Evolutionary conservation across 2,888 invertebrate genomes (phyloP).

Genomic region (Deilephila elpenor): DNA sequence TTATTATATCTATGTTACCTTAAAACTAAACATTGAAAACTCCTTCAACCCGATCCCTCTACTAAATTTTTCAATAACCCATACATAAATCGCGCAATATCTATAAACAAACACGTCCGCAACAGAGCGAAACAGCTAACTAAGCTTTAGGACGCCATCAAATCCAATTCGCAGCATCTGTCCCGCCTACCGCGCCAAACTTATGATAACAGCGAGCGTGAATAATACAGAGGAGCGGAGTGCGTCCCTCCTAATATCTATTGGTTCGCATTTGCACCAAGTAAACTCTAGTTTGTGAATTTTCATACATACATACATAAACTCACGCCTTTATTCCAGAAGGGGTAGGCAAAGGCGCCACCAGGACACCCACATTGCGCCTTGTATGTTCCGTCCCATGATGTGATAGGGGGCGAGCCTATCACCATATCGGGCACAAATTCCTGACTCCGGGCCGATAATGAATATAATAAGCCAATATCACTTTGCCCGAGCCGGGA

Average conservation of each 20-base stretch:
- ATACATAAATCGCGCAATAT: neutral
- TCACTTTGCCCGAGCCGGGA: no score
- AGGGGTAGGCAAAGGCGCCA: no score
- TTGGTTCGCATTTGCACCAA: neutral
- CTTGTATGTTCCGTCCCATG: no score
- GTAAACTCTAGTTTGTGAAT: neutral
- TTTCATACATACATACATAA: no score
- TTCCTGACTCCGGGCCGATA: no score
- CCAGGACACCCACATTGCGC: no score
- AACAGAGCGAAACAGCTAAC: constrained; percentile 7
- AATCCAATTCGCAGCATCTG: constrained; percentile 26
- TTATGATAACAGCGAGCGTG: constrained; percentile 50
- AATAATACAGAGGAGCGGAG: constrained; percentile 49
- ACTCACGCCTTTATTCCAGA: no score
- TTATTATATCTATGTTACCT: no score
- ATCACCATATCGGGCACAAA: no score
- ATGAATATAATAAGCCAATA: no score
- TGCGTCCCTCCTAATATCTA: constrained; percentile 21
- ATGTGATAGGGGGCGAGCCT: no score
- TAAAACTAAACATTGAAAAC: neutral
- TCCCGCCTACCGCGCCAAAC: constrained; percentile 39
- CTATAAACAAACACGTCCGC: constrained; percentile 21
- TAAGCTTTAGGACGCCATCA: constrained; percentile 20
- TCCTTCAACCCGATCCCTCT: neutral
- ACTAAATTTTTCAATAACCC: neutral